Conservation (phyloP, 2,888 invertebrate species). For the Acanthosepion lycidas region DNA sequence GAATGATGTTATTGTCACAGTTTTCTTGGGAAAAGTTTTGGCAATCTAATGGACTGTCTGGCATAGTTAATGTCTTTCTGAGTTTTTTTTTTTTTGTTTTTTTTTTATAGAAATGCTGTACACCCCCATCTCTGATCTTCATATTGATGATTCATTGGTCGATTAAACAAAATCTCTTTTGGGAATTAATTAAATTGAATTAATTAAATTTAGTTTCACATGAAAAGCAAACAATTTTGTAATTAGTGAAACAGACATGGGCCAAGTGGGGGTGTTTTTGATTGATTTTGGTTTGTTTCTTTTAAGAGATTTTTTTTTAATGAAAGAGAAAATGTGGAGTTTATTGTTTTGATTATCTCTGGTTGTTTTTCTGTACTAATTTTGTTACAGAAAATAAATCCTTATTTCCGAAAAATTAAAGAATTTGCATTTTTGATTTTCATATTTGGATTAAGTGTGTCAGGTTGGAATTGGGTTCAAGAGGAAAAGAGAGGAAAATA, state of each 20-base stretch:
- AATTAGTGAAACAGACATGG: slow-evolving; percentile 33
- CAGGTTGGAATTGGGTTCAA: background rate
- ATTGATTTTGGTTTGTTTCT: background rate
- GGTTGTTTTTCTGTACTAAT: background rate
- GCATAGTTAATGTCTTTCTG: background rate
- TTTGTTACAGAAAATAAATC: slow-evolving; percentile 21
- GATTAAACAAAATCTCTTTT: slow-evolving; percentile 33
- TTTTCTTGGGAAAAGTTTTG: background rate
- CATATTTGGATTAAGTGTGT: background rate
- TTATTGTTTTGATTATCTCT: background rate
- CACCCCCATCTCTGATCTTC: background rate
- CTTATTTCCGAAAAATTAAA: slow-evolving; percentile 6
- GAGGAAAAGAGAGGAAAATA: background rate
- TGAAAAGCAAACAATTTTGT: slow-evolving; percentile 33
- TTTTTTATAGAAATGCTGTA: background rate
- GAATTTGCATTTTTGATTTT: background rate
- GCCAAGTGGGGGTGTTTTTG: background rate
- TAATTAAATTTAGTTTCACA: slow-evolving; percentile 33
- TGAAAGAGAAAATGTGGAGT: background rate
- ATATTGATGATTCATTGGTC: slow-evolving; percentile 14
- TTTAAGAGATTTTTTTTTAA: background rate
- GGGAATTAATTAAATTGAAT: slow-evolving; percentile 33
- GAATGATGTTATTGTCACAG: background rate
- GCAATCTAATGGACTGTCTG: slow-evolving; percentile 5
- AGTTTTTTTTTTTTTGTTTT: background rate